Percentiles rank a stretch among this genome's conserved stretches.
These are phyloP conservation scores for Caenorhabditis remanei DNA, from an alignment of 1,140 invertebrate species.

Conservation along the genomic window DNA sequence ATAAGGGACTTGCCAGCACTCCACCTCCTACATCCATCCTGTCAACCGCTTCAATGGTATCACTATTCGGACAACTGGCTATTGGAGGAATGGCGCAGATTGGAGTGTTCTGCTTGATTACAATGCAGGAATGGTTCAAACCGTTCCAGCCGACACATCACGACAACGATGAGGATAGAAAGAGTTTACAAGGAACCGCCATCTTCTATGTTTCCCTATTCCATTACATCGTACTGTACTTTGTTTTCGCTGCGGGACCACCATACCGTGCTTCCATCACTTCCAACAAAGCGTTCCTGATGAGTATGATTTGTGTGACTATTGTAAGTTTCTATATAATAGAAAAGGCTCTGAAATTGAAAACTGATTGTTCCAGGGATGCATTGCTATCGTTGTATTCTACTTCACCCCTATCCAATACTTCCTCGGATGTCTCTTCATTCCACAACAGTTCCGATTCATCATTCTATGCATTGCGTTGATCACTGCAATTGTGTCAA, in stretches of 20 bases:
- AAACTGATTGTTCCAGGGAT: neutral
- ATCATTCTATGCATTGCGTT: neutral
- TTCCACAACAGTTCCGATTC: neutral
- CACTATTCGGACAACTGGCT: slow-evolving; percentile 73
- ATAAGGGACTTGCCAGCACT: slow-evolving; percentile 67
- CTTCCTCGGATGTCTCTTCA: slow-evolving; percentile 13
- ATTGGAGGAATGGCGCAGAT: slow-evolving; percentile 68
- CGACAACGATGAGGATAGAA: slow-evolving; percentile 74
- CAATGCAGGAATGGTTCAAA: slow-evolving; percentile 74
- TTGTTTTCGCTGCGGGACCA: slow-evolving; percentile 89
- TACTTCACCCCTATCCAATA: neutral
- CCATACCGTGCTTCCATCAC: slow-evolving; percentile 89
- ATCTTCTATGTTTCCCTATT: slow-evolving; percentile 88
- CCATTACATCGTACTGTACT: slow-evolving; percentile 90
- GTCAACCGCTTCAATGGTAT: slow-evolving; percentile 74
- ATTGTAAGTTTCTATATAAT: neutral
- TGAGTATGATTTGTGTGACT: slow-evolving; percentile 24
- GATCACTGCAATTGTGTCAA: neutral
- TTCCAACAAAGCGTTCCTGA: slow-evolving; percentile 66
- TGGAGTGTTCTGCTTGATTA: slow-evolving; percentile 71
- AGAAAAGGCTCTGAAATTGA: neutral
- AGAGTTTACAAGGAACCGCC: slow-evolving; percentile 78
- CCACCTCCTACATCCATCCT: slow-evolving; percentile 75
- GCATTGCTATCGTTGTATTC: neutral
- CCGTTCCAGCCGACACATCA: slow-evolving; percentile 72